phyloP scores from a whole-genome alignment of 2,888 invertebrate genomes.

The Dicyrtomina minuta region DNA sequence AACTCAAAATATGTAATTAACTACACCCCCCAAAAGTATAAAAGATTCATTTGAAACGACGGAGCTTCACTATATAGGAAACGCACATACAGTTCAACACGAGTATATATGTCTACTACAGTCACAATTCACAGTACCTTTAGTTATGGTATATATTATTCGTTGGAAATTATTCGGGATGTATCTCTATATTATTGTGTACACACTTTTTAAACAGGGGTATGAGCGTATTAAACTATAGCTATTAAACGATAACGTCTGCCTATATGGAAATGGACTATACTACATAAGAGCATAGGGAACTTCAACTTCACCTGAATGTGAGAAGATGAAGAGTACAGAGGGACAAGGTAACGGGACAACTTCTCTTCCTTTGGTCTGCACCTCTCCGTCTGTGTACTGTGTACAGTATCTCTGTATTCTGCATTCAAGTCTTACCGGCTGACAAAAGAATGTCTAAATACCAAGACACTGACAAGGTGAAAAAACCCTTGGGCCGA shows the following conservation, averaged over 20 bases:
- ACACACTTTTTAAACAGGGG: too few species aligned
- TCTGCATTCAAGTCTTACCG: neutral
- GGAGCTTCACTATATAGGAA: too few species aligned
- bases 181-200: too few species aligned
- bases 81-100: too few species aligned
- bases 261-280: too few species aligned
- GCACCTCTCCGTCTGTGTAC: neutral
- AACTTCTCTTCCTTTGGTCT: neutral
- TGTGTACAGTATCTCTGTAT: neutral
- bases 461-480: neutral
- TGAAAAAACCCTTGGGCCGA: conserved; percentile 7
- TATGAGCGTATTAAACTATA: too few species aligned
- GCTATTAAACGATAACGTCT: too few species aligned
- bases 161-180: too few species aligned
- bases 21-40: neutral
- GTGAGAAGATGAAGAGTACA: conserved; percentile 29
- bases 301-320: conserved; percentile 24
- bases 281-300: too few species aligned
- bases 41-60: neutral
- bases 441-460: conserved; percentile 6
- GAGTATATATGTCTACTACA: too few species aligned
- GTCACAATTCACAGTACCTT: too few species aligned
- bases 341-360: conserved; percentile 30
- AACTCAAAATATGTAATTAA: conserved; percentile 16
- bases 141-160: too few species aligned